Base-by-base conservation (phyloP, 2,888 invertebrate species). In the Heliconius sara region DNA sequence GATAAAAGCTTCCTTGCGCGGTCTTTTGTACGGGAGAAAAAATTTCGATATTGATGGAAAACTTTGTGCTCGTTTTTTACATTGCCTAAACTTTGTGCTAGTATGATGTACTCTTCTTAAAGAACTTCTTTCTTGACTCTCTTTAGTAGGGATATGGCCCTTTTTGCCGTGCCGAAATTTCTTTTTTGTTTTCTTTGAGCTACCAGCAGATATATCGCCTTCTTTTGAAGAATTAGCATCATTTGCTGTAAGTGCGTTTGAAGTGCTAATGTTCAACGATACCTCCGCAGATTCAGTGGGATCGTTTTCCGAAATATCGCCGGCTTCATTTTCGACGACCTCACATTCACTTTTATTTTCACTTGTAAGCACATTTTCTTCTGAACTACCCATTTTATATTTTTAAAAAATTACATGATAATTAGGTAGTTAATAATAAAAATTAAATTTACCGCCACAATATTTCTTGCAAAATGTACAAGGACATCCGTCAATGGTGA, bases 1-100 rank as follows among this genome's bases (percentile, higher is more conserved):
- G 86, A 98, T 97, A 84, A 97, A 96, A 78, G 96, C 96, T 84
- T 97, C 96, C 86, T 97, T 97, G 84, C 97, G 96, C 76, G 97
- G 96, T 79, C 97, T 96, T 87, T 97, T 97, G 85, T 97, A 96
- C 0, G 97, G 97, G 73, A 97, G 95, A 89, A 97, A 97, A 90
- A 97, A 97, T 89, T 98, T 98, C 4, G 97, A 97, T 85, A 96
- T 95, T 34, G 96, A 95, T 43, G 96, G 96, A 85, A 97, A 97
- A 87, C 96, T 96, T 88, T 97, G 97, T 67, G 96, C 95, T 72
- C 97, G 95, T 90, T 97, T 97, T 57, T 97, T 95, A 60, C 91
- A 92, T 89, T 91, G 95, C 87, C 91, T 96, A 86, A 91, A 95
- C 85, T 95, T 95, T 73, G 92, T 89, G 79, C 91, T 92, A 86